Evolutionary conservation across 2,888 invertebrate species (phyloP).

Genomic region (Tethea ocularis): DNA sequence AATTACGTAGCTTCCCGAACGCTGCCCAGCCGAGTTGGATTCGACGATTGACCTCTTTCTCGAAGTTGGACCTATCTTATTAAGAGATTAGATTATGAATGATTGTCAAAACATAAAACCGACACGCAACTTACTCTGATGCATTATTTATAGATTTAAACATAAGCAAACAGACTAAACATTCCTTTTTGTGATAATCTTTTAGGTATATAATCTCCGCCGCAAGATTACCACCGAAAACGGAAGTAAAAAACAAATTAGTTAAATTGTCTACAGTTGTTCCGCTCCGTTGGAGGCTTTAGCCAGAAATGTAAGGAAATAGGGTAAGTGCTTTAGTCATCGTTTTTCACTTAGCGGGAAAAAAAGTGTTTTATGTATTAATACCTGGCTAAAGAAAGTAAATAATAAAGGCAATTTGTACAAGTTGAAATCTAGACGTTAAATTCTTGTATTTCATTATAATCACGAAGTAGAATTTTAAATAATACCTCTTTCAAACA

Average conservation of each 20-base stretch:
- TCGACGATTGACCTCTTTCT: no score
- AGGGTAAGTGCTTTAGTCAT: conserved; percentile 8
- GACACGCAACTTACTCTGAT: not conserved
- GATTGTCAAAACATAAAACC: no score
- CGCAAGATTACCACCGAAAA: not conserved
- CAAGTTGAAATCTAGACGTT: no score
- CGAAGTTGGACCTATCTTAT: no score
- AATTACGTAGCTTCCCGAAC: no score
- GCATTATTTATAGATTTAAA: not conserved
- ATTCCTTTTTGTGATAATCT: not conserved
- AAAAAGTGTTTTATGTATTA: not conserved
- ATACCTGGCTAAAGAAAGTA: not conserved
- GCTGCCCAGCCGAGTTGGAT: no score
- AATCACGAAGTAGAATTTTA: no score
- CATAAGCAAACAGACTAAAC: not conserved
- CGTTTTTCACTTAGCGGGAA: conserved; percentile 7
- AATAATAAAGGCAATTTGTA: no score
- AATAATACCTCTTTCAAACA: no score
- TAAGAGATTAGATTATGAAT: no score
- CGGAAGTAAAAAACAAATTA: conserved; percentile 9
- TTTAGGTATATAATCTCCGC: not conserved
- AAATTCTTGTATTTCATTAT: no score
- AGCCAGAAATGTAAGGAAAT: conserved; percentile 1
- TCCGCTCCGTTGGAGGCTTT: not conserved
- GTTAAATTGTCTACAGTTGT: conserved; percentile 6